These are phyloP conservation scores for Tiliacea citrago DNA, from an alignment of 2,888 invertebrate genomes.

Conservation along the genomic window DNA sequence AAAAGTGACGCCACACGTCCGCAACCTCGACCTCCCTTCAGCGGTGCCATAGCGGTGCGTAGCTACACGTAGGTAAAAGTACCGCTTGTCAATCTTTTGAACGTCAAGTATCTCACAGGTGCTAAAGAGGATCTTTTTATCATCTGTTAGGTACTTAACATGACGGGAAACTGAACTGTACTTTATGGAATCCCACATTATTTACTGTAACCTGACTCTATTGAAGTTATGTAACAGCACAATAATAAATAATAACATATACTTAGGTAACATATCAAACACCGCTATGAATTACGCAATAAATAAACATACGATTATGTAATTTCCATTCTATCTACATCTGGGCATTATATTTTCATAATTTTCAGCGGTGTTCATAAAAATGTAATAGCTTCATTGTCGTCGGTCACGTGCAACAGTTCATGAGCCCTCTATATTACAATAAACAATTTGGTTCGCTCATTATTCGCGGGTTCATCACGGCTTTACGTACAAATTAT, in stretches of 20 bases:
- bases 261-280: conserved; percentile 17
- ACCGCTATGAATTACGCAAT: conserved; percentile 6
- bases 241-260: conserved; percentile 8
- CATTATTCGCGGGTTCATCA: conserved; percentile 88
- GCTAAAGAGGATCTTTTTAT: conserved; percentile 32
- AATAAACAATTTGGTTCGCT: conserved; percentile 88
- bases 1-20: conserved; percentile 80
- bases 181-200: not conserved
- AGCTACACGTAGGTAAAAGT: conserved; percentile 36
- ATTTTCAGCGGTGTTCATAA: conserved; percentile 75
- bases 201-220: not conserved
- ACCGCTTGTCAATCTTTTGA: conserved; percentile 58
- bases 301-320: conserved; percentile 57
- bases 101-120: conserved; percentile 2
- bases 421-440: conserved; percentile 86
- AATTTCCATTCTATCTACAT: conserved; percentile 68
- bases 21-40: conserved; percentile 65
- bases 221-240: conserved; percentile 3
- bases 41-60: conserved; percentile 37
- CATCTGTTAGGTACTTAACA: conserved; percentile 7
- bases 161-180: not conserved
- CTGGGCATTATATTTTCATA: conserved; percentile 61
- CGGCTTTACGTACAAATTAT: conserved; percentile 86
- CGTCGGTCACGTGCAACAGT: conserved; percentile 84
- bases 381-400: conserved; percentile 85